Evolutionary conservation across 2,888 invertebrate species (phyloP), one percentile per base, ranked within the genome.

Genomic region (Dorcus parallelipipedus): DNA sequence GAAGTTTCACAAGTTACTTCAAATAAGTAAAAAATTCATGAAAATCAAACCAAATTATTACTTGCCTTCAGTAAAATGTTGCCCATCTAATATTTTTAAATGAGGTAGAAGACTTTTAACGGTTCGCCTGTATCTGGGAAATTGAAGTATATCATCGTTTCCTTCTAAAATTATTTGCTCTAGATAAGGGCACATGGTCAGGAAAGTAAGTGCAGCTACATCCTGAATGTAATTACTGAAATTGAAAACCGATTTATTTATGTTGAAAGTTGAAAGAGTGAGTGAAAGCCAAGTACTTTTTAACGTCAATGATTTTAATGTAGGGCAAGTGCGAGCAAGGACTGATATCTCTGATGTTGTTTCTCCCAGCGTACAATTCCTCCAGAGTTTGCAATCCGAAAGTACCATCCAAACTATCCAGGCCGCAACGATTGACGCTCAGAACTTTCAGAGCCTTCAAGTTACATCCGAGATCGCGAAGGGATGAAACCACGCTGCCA

Each of bases 401-500:
- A 5, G 87, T 83, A 6, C 88, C 89, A 67, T 90, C 89, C 61
- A 90, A 78, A 62, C 83, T 84, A 17, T 80, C 82, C 52, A 90
- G 73, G 0, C 86, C 84, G 69, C 89, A 90, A 45, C 85, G 82
- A 66, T 85, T 84, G 5, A 89, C 84, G 67, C 79, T 80, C 51
- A 85, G 71, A 48, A 84, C 82, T 76, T 82, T 83, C 38, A 87
- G 74, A 70, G 82, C 83, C 51, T 80, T 79, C 60, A 89, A 77
- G 23, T 85, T 85, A 63, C 83, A 86, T 17, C 89, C 90, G 17
- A 89, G 80, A 69, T 89, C 89, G 55, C 89, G 79, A 48, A 90
- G 72, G 0, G 89, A 87, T 4, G 82, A 79, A 1, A 90, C 74
- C 6, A 84, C 83, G 65, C 89, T 89, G 33, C 89, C 89, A 60